Base-by-base conservation (phyloP, 2,113 vertebrate genomes). In the Hippocampus mohnikei region DNA sequence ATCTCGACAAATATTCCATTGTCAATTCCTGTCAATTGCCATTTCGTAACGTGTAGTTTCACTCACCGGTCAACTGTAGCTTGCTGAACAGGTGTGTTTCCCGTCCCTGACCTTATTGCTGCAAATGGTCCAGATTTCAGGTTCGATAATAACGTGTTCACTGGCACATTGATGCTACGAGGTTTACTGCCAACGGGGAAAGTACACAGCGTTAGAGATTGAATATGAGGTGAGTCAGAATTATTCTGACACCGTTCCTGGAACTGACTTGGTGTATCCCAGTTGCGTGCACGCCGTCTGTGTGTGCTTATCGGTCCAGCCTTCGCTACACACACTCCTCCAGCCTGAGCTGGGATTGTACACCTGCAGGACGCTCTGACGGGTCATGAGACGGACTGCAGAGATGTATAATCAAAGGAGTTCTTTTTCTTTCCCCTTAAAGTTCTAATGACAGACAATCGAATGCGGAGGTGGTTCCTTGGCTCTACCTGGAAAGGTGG, bases 221-320 rank as follows among this genome's bases (percentile, higher is more conserved):
- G 3, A 8, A 18, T 27, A 44, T 65, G 23, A 44, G 42, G 9
- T 46, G 15, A 50, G 13, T 12, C 13, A 2, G 42, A 41, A 44
- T 18, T 20, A 37, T 61, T 33, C 1, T 16, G 41, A 25, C 40
- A 15, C 15, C 6, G 7, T 2, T 37, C 52, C 0, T 23, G 5
- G 13, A 33, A 76, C 90, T 88, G 63, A 98, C 97, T 83, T 74
- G 74, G 89, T 76, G 71, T 95, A 98, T 75, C 96, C 97, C 84
- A 98, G 91, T 63, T 95, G 91, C 44, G 86, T 77, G 2, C 97
- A 98, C 9, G 92, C 91, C 0, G 78, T 91, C 75, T 86, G 77
- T 0, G 96, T 94, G 85, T 95, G 88, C 1, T 59, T 48, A 0
- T 27, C 9, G 2, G 84, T 88, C 90, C 95, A 98, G 76, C 78